Base-by-base conservation (phyloP, 2,113 vertebrate species). In the Orthonyx spaldingii region DNA sequence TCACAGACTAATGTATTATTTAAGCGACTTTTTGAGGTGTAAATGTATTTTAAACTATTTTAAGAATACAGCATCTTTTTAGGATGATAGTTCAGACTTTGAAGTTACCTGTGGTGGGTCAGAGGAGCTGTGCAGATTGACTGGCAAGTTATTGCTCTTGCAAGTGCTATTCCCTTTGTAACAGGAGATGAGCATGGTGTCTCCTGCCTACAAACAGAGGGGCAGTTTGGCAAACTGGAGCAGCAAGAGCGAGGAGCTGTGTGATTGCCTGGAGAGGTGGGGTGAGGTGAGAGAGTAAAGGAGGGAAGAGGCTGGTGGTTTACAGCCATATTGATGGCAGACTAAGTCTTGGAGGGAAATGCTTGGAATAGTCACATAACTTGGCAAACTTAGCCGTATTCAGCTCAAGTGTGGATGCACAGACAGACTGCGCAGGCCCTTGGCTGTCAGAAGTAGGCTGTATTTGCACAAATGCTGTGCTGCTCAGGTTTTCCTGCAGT, bases 1-100 rank as follows among this genome's bases (percentile, higher is more conserved):
- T 83, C 78, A 47, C 50, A 92, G 74, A 68, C 55, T 77, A 76
- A 76, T 78, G 59, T 81, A 88, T 96, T 93, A 91, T 93, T 96
- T 82, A 92, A 86, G 32, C 0, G 7, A 46, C 50, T 75, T 80
- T 93, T 76, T 83, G 88, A 84, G 30, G 32, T 88, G 35, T 90
- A 87, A 91, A 94, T 81, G 39, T 11, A 39, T 85, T 82, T 92
- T 32, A 16, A 79, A 55, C 23, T 86, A 70, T 88, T 96, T 94
- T 87, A 88, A 44, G 60, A 71, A 17, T 72, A 27, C 27, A 35
- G 16, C 30, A 16, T 42, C 33, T 88, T 70, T 90, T 88, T 61
- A 57, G 44, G 68, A 32, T 60, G 35, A 42, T 30, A 41, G 46
- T 69, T 87, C 30, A 57, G 59, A 10, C 63, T 87, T 87, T 70